Base-by-base conservation (phyloP, 2,797 vertebrate genomes). In the Xerus rutilus region DNA sequence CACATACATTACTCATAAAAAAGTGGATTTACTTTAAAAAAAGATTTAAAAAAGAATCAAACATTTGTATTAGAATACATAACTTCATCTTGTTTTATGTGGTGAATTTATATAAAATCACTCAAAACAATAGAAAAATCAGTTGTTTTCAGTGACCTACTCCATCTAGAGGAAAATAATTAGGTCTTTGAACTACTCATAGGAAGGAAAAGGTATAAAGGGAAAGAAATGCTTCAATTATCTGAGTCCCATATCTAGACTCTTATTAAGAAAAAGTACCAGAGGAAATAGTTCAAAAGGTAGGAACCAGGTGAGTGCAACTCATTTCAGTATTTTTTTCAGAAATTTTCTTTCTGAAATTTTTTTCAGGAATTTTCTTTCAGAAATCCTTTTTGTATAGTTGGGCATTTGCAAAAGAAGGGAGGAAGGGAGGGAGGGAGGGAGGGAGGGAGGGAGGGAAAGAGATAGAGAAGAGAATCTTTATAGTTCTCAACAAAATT, bases 21-120 rank as follows among this genome's bases (percentile, higher is more conserved):
- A 73, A 59, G 70, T 54, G 32, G 81, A n/a, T 77, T 32, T 59
- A 59, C 11, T 43, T 78, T 82, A 5, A 49, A 49, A 86, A 43
- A 45, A 76, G 39, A 20, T 3, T 65, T 52, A 43, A 30, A 76
- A 54, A 52, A 18, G 82, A 64, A 86, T 14, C 52, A 87, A 87
- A 23, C 3, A 72, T 73, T 94, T 93, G 89, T 83, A 25, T 93
- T 73, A 65, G 83, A 25, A 45, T 73, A 8, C 1, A 79, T 64
- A 72, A 85, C 54, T 12, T 57, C 23, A 49, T 86, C 64, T 69
- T 93, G 28, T 88, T 85, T 93, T 72, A 78, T 45, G 23, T n/a
- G 2, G 17, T 78, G 2, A 89, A 78, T 91, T 94, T 39, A 85
- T 78, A 79, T 70, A 81, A 84, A 92, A 86, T 79, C 35, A 87